Percentiles rank a stretch among this genome's conserved stretches.
These are phyloP conservation scores for Aphrophora alni DNA, from an alignment of 2,888 invertebrate genomes.

Conservation along the genomic window DNA sequence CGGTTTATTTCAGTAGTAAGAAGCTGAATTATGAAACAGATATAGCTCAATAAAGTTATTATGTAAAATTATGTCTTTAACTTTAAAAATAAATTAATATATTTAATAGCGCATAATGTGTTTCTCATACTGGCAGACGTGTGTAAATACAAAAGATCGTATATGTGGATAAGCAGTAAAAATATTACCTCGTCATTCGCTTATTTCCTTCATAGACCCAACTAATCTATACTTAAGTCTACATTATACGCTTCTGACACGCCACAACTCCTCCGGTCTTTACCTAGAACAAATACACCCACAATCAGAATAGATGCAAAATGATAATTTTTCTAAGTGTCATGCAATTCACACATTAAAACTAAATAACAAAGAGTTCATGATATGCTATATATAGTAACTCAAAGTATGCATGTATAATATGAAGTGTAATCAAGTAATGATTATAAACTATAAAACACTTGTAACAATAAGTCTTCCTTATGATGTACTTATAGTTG, in stretches of 20 bases:
- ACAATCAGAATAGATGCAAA: not conserved
- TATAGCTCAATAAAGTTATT: too few species aligned
- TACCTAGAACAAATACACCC: not conserved
- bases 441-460: too few species aligned
- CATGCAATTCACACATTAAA: not conserved
- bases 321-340: not conserved
- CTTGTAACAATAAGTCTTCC: too few species aligned
- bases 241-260: not conserved
- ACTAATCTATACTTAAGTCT: not conserved
- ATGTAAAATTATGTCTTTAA: too few species aligned
- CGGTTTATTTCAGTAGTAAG: too few species aligned
- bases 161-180: not conserved
- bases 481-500: too few species aligned
- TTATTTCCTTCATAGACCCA: not conserved
- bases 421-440: not conserved
- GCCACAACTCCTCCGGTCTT: not conserved
- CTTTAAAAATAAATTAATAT: too few species aligned
- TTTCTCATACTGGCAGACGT: too few species aligned
- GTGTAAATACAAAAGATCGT: too few species aligned
- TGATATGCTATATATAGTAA: not conserved
- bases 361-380: not conserved
- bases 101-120: too few species aligned
- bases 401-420: too few species aligned
- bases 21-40: too few species aligned
- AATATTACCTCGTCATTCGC: not conserved